Conservation (phyloP, 2,113 vertebrate species). For the Tamias sibiricus region DNA sequence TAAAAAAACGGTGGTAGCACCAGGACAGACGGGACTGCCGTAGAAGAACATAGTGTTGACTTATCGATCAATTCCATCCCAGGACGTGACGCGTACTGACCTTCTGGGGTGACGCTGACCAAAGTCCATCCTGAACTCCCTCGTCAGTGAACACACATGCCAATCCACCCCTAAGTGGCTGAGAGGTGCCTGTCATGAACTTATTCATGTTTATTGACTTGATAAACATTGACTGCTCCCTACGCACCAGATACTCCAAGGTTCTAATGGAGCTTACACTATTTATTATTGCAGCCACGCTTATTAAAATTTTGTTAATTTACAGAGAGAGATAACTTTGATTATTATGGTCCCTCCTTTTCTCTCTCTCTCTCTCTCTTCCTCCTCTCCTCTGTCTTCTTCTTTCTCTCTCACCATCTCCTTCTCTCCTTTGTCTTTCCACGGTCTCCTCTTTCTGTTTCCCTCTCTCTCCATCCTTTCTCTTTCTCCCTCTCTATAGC, state of each 20-base stretch:
- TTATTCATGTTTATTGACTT: background rate
- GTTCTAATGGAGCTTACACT: background rate
- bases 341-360: background rate
- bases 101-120: background rate
- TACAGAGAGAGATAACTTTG: background rate
- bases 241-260: background rate
- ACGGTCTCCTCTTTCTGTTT: no score
- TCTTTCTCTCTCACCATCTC: no score
- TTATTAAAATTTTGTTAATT: background rate
- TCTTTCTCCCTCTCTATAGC: background rate
- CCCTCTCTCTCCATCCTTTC: fast-evolving
- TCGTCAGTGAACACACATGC: background rate
- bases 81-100: background rate
- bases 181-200: background rate
- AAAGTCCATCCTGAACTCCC: background rate
- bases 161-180: no score
- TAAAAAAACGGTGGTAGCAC: background rate
- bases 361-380: background rate
- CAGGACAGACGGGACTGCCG: fast-evolving
- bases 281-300: background rate
- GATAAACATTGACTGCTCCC: background rate
- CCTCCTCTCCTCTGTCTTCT: background rate
- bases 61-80: background rate
- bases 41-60: background rate
- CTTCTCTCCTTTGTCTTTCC: no score